Evolutionary conservation across 2,888 invertebrate genomes (phyloP), one percentile per base, ranked within the genome.

Genomic region (Drymonia ruficornis): DNA sequence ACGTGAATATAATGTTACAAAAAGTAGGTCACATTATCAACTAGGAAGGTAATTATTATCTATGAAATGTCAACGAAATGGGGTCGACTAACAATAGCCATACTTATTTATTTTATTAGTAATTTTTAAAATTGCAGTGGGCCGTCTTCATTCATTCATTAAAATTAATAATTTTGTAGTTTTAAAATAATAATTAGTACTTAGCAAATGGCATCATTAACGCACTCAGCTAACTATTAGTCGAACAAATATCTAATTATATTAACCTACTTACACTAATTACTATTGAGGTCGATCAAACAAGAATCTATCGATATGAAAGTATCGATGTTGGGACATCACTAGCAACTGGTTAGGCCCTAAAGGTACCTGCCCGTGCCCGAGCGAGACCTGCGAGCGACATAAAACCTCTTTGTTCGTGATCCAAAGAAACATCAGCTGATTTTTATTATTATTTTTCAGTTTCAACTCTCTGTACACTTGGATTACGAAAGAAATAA

Each of bases 301-400:
- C 49, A 53, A 53, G 50, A 49, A 23, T 23, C 44, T 23, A 56
- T 67, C 67, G 67, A 66, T 44, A 52, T n/a, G 19, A 36, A 31
- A 52, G 45, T 55, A 56, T 70, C 63, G 70, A 63, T 59, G 59
- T 29, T 34, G 52, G 63, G 45, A 70, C 70, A 55, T 57, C 70
- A 58, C 70, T 70, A 70, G 63, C 65, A 60, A 56, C 19, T 19
- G 54, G 65, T 65, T 56, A 42, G 53, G 53, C 49, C 57, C 60
- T 43, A 70, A 61, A 65, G 56, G 49, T 50, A 66, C 63, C 61
- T 58, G 58, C 56, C 23, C 52, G n/a, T 23, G 23, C 23, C 23
- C 7, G 23, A 23, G n/a, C 23, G 23, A n/a, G 44, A 40, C 61
- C 61, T 70, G 43, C 23, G 54, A 60, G 65, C 61, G 64, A 59